Percentiles rank a stretch among this genome's conserved stretches.
Evolutionary conservation across 2,888 invertebrate species (phyloP).

Genomic region (Periphyllus acericola): DNA sequence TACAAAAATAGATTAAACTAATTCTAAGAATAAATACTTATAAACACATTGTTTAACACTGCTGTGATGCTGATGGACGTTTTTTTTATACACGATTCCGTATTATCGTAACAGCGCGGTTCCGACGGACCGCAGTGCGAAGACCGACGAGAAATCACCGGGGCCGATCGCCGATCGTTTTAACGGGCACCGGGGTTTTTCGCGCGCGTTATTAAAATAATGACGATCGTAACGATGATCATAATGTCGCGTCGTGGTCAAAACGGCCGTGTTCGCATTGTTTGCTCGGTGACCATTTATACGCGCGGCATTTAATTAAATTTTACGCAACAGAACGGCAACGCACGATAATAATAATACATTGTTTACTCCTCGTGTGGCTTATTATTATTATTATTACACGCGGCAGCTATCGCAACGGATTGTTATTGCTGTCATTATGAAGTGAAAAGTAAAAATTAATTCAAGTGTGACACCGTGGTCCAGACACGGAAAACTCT

Average conservation of each 20-base stretch:
- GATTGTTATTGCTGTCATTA: neutral
- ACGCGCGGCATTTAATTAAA: slow-evolving; percentile 44
- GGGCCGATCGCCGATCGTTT: neutral
- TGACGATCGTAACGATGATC: neutral
- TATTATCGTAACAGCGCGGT: neutral
- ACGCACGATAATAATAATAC: too few relatives aligned
- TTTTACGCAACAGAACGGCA: slow-evolving; percentile 19
- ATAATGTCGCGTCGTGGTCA: neutral
- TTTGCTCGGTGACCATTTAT: neutral
- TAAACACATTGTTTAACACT: too few relatives aligned
- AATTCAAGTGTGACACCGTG: slow-evolving; percentile 34
- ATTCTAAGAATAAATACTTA: too few relatives aligned
- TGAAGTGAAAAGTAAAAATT: slow-evolving; percentile 22
- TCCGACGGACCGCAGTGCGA: neutral
- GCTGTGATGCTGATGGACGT: too few relatives aligned
- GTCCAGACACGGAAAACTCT: neutral
- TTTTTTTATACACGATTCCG: too few relatives aligned
- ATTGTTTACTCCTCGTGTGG: slow-evolving; percentile 31
- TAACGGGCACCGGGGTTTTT: neutral
- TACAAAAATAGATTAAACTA: too few relatives aligned
- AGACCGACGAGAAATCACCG: neutral
- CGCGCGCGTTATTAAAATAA: neutral
- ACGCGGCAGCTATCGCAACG: neutral
- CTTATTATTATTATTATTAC: neutral
- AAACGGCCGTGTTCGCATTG: neutral